phyloP scores from a whole-genome alignment of 2,888 invertebrate genomes.

The Phyllotreta cruciferae region DNA sequence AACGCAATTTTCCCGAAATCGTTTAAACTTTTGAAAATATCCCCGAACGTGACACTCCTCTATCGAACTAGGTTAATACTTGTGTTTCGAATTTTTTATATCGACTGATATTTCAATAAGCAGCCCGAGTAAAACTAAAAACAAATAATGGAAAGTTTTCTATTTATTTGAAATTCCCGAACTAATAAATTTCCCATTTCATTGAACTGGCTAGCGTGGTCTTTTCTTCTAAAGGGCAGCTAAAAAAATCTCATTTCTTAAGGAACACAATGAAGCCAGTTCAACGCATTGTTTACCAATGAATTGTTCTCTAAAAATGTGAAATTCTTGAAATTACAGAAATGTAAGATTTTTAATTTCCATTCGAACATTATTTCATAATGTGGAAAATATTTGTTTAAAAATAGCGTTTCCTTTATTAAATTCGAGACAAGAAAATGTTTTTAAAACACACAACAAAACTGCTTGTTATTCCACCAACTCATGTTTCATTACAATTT shows the following conservation, averaged over 20 bases:
- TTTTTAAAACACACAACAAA: background rate
- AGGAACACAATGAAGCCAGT: slow-evolving; percentile 12
- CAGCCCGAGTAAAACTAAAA: too few relatives aligned
- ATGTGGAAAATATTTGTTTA: background rate
- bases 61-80: too few relatives aligned
- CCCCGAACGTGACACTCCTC: too few relatives aligned
- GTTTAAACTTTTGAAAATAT: too few relatives aligned
- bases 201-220: slow-evolving; percentile 4
- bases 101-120: too few relatives aligned
- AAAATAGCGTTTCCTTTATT: background rate
- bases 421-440: background rate
- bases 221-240: background rate
- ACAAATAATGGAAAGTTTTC: too few relatives aligned
- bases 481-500: slow-evolving; percentile 17
- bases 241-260: slow-evolving; percentile 16
- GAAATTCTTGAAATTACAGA: background rate
- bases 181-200: slow-evolving; percentile 14
- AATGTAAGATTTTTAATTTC: background rate
- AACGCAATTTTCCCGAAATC: too few relatives aligned
- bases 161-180: slow-evolving; percentile 8
- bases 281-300: slow-evolving; percentile 9
- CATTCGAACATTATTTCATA: too few relatives aligned
- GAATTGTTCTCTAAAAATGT: slow-evolving; percentile 1
- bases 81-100: too few relatives aligned
- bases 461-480: slow-evolving; percentile 10